Base-by-base conservation (phyloP, 2,888 invertebrate species). In the Caenorhabditis afra region DNA sequence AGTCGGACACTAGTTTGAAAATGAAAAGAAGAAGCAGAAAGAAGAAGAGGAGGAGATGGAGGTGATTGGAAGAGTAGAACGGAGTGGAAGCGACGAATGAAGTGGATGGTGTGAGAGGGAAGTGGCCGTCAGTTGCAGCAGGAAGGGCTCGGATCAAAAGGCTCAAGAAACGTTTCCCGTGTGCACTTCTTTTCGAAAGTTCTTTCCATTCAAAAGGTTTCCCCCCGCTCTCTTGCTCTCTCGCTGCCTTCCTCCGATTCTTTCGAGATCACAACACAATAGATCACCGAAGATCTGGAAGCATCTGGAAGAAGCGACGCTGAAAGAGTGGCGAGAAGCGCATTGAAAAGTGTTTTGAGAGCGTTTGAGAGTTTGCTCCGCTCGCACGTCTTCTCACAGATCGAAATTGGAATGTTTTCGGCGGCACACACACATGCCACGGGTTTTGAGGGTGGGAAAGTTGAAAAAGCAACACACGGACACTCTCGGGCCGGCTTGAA, bases 371-470 rank as follows among this genome's bases (percentile, higher is more conserved):
- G 67, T 68, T 68, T 52, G 41, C 59, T 16, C 18, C 7, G 16
- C 35, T 16, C 18, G 52, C 52, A 47, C 39, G 52, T 68, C 58
- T 59, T 67, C 66, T 57, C 58, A 37, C 45, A 41, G 39, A 53
- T 61, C 37, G 59, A 61, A 68, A 59, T 68, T 59, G 59, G 58
- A 68, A 59, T 68, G 68, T 61, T 67, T 67, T 67, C 29, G 29
- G 58, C 41, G 59, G 23, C 23, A 29, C 23, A 12, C n/a, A n/a
- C n/a, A n/a, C n/a, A n/a, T n/a, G n/a, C n/a, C n/a, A n/a, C n/a
- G n/a, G 29, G 41, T 50, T 29, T 29, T 7, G 29, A 7, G 59
- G 52, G 59, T 68, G 52, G 68, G 59, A 68, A 68, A 39, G 58
- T 23, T 37, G 55, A 59, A 45, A 29, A 29, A 47, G 29, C 29